Evolutionary conservation across 2,888 invertebrate genomes (phyloP).

Genomic region (Leucoptera coffeella): DNA sequence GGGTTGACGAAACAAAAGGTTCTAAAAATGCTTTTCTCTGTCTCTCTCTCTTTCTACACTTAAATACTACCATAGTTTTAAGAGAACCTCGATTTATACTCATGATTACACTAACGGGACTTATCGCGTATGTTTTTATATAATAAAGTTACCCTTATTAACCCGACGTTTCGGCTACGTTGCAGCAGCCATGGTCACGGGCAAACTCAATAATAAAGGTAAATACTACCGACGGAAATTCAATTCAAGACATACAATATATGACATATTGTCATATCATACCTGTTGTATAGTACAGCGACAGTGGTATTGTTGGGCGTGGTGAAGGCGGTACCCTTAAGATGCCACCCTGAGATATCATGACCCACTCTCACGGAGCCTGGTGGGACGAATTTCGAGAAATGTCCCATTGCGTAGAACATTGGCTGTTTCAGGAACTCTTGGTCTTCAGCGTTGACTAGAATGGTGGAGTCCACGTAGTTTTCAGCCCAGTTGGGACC

Average conservation of each 20-base stretch:
- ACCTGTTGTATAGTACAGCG: conserved; percentile 27
- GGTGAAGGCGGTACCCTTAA: conserved; percentile 17
- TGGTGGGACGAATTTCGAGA: conserved; percentile 63
- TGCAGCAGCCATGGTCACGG: too few species aligned
- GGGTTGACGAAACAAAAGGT: too few species aligned
- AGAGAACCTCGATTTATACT: too few species aligned
- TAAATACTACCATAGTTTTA: too few species aligned
- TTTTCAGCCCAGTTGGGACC: conserved; percentile 78
- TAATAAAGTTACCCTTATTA: too few species aligned
- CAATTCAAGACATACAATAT: neutral
- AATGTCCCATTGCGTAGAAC: conserved; percentile 82
- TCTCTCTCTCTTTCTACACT: too few species aligned
- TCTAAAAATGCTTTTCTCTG: too few species aligned
- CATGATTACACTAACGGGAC: too few species aligned
- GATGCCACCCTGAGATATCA: conserved; percentile 6
- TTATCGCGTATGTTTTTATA: too few species aligned
- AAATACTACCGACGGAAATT: too few species aligned
- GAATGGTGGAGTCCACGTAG: conserved; percentile 69
- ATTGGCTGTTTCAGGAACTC: conserved; percentile 88
- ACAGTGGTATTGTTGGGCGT: conserved; percentile 23
- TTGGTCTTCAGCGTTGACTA: conserved; percentile 36
- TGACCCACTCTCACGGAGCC: conserved; percentile 32
- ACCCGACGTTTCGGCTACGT: too few species aligned
- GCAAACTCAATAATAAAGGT: too few species aligned
- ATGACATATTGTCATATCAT: conserved; percentile 7